Conservation (phyloP, 37 sponge, comb jelly and placozoan genomes). For the Hormiphora californensis region DNA sequence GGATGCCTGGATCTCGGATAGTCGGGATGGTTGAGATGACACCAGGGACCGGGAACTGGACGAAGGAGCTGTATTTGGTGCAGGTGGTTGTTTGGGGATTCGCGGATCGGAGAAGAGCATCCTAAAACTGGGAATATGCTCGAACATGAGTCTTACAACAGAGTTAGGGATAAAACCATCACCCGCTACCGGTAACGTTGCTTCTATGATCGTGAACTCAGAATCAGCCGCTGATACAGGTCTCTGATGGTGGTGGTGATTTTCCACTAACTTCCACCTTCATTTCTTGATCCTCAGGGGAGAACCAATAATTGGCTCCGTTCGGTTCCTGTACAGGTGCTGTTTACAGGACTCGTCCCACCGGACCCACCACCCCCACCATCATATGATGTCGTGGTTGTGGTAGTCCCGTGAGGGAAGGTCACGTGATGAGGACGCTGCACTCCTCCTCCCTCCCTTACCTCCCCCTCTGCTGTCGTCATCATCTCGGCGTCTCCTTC, state of each 20-base stretch:
- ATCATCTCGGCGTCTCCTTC: background rate
- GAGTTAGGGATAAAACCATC: slow-evolving; percentile 45
- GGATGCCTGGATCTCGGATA: too few relatives aligned
- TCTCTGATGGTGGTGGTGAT: background rate
- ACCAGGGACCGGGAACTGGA: too few relatives aligned
- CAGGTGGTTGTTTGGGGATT: background rate
- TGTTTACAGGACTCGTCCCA: background rate
- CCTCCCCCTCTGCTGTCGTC: background rate
- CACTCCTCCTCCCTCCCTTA: background rate
- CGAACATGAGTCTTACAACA: slow-evolving; percentile 13
- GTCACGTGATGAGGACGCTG: too few relatives aligned
- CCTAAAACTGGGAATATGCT: background rate
- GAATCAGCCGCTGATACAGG: background rate
- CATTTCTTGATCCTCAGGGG: background rate
- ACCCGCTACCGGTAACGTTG: background rate
- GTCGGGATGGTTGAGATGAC: too few relatives aligned
- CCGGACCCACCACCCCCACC: background rate
- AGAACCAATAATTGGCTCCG: too few relatives aligned
- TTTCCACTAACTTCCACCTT: background rate
- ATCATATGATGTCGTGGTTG: too few relatives aligned
- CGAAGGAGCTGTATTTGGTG: too few relatives aligned
- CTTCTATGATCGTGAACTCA: slow-evolving; percentile 26
- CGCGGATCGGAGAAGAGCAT: background rate
- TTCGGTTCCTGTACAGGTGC: background rate
- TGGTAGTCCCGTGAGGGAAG: too few relatives aligned